These are phyloP conservation scores for Rallus crepitans DNA, from an alignment of 2,797 vertebrate genomes.

Conservation along the genomic window DNA sequence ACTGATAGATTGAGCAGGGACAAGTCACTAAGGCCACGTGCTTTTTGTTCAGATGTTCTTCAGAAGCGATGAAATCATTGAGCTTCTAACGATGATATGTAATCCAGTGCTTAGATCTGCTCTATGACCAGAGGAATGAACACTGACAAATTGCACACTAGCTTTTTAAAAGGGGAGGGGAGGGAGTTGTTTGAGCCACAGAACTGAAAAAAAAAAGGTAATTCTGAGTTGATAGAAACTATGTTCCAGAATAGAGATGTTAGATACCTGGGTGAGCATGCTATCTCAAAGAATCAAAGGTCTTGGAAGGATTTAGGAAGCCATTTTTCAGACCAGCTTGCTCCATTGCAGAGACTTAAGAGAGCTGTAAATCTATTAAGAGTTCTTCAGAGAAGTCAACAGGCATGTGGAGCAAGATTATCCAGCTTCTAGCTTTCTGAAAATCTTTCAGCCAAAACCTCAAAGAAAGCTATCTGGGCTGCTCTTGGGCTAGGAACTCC, in stretches of 20 bases:
- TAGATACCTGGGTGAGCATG: background rate
- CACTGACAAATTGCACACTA: background rate
- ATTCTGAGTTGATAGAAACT: background rate
- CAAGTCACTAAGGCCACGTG: background rate
- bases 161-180: background rate
- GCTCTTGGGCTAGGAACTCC: background rate
- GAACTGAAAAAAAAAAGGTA: background rate
- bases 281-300: background rate
- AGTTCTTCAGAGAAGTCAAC: conserved; percentile 32
- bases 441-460: background rate
- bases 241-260: background rate
- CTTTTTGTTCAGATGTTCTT: conserved; percentile 36
- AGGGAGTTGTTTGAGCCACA: background rate
- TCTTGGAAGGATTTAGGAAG: conserved; percentile 35
- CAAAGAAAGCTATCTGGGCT: background rate
- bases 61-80: background rate
- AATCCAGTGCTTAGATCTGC: background rate
- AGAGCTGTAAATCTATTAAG: conserved; percentile 18
- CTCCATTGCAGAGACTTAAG: background rate
- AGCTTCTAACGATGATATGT: background rate
- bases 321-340: conserved; percentile 13
- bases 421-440: conserved; percentile 14
- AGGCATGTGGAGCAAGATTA: conserved; percentile 10
- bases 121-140: background rate
- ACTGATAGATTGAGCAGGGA: conserved; percentile 24